Conservation (phyloP, 2,888 invertebrate genomes). For the Stenotaenia linearis region DNA sequence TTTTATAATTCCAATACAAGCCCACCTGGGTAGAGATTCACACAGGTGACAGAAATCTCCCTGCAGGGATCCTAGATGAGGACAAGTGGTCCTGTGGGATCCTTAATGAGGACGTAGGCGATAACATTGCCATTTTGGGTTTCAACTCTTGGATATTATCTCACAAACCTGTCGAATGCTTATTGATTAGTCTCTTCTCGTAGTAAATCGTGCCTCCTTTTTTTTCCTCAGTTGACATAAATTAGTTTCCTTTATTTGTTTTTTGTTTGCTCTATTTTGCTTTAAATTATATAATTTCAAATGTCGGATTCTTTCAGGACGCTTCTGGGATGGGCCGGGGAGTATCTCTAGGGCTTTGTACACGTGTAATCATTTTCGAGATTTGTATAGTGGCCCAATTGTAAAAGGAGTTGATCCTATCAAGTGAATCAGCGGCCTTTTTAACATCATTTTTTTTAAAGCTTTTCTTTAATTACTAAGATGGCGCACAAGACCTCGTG, state of each 20-base stretch:
- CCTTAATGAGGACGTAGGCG: conserved; percentile 20
- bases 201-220: neutral
- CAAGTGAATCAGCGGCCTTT: conserved; percentile 1
- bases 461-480: neutral
- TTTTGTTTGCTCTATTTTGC: neutral
- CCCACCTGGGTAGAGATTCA: conserved; percentile 14
- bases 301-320: neutral
- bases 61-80: conserved; percentile 24
- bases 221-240: neutral
- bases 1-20: conserved; percentile 2
- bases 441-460: neutral
- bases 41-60: conserved; percentile 26
- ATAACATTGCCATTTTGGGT: conserved; percentile 3
- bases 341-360: neutral
- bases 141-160: neutral
- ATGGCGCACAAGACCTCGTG: neutral
- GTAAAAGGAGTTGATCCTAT: neutral
- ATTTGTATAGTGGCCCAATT: conserved; percentile 1
- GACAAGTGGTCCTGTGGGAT: conserved; percentile 22
- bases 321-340: neutral
- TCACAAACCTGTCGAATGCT: neutral
- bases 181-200: neutral
- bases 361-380: neutral
- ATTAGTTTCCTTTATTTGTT: neutral
- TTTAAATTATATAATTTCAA: neutral